Conservation (phyloP, 1,140 invertebrate genomes). For the honey bee (Apis mellifera) region DNA sequence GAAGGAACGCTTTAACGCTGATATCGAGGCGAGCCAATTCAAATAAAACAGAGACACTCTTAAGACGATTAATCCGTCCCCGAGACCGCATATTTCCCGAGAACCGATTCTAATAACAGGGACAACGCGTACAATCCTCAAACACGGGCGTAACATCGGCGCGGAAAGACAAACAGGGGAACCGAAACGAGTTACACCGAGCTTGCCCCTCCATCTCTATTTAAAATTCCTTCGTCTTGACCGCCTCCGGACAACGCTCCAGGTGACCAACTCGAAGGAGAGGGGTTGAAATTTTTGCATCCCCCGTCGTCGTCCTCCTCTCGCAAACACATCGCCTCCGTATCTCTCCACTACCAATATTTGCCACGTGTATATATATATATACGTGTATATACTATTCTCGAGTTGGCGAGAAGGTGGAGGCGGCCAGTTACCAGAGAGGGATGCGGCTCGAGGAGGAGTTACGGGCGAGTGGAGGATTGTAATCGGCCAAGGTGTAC, state of each 20-base stretch:
- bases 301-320: background rate
- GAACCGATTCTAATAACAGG: background rate
- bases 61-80: too few relatives aligned
- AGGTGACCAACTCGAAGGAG: too few relatives aligned
- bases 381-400: background rate
- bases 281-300: slow-evolving; percentile 51
- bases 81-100: too few relatives aligned
- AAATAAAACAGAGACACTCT: too few relatives aligned
- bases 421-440: too few relatives aligned
- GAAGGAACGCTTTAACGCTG: too few relatives aligned
- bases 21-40: too few relatives aligned
- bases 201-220: background rate
- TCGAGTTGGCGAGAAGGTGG: too few relatives aligned
- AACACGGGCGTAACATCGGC: slow-evolving; percentile 3
- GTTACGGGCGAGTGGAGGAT: slow-evolving; percentile 43
- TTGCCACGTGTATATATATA: slow-evolving; percentile 66
- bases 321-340: slow-evolving; percentile 30
- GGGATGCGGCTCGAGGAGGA: slow-evolving; percentile 1
- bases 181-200: slow-evolving; percentile 40
- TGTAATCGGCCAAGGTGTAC: slow-evolving; percentile 70
- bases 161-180: slow-evolving; percentile 27
- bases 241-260: too few relatives aligned
- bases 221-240: slow-evolving; percentile 31
- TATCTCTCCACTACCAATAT: slow-evolving; percentile 57
- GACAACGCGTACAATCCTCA: slow-evolving; percentile 34